Base-by-base conservation (phyloP, 2,888 invertebrate genomes). In the Galeopsomyia nigrocyanea region DNA sequence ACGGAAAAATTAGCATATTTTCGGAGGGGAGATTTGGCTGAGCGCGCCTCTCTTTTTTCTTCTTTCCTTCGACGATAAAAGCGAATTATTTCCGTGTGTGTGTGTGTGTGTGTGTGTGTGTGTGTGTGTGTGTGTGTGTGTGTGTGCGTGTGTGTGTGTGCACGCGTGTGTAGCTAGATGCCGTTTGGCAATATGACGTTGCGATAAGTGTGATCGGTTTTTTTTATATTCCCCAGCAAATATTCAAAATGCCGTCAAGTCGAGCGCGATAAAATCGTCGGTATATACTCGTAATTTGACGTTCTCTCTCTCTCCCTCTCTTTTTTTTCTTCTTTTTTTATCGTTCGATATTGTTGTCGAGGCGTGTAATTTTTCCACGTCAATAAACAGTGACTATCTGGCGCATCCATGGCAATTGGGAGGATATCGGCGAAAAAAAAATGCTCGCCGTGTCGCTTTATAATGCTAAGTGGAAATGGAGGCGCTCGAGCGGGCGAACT, bases 241-340 rank as follows among this genome's bases (percentile, higher is more conserved):
- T 39, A 39, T 39, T 39, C 39, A 39, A 39, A 39, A 39, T 39
- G 13, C 22, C 39, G 50, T 26, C 26, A n/a, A 50, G 31, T 7
- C 49, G 50, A 58, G 50, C 50, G 46, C 55, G 68, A 72, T 72
- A 68, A 68, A 72, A 68, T 68, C 68, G 55, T 50, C 67, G 61
- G 3, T n/a, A 53, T 53, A 53, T 16, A 53, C 60, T 49, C 55
- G 64, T 68, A 60, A 71, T 71, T 62, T 64, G 55, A 26, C 56
- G 26, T 13, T 49, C 16, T 49, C 6, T 5, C 14, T n/a, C 19
- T 47, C 26, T n/a, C 14, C 3, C 50, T 22, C 60, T 60, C 39
- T 61, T n/a, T n/a, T n/a, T n/a, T n/a, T n/a, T n/a, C n/a, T n/a
- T n/a, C n/a, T n/a, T n/a, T n/a, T n/a, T 47, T 19, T 66, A n/a